A percentile compares a stretch with the other conserved stretches of the same genome.
These are phyloP conservation scores for Asteroscopus sphinx DNA, from an alignment of 2,888 invertebrate species.

Conservation along the genomic window DNA sequence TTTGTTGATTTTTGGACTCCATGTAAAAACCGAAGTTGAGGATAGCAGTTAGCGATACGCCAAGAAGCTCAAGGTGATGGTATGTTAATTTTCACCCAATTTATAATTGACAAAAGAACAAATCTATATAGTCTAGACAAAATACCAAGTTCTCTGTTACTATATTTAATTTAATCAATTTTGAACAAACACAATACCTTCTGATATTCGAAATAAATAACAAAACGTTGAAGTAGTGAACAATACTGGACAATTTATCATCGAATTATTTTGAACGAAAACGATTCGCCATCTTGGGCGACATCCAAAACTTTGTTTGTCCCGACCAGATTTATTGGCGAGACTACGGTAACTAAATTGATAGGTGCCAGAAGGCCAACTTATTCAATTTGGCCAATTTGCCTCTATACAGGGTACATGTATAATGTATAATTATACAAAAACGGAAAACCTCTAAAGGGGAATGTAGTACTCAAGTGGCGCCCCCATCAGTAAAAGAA, in stretches of 20 bases:
- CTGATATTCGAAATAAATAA: constrained; percentile 39
- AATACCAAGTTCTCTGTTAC: constrained; percentile 29
- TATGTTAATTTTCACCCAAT: background rate
- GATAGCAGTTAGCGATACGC: no score
- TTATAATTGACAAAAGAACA: constrained; percentile 11
- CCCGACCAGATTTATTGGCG: constrained; percentile 49
- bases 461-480: no score
- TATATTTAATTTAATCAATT: constrained; percentile 15
- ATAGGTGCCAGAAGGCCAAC: constrained; percentile 2
- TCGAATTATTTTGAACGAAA: constrained; percentile 50
- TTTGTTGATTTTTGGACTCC: no score
- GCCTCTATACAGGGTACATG: no score
- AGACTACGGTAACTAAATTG: constrained; percentile 8
- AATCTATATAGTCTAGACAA: constrained; percentile 18
- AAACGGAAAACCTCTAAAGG: no score
- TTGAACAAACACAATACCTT: constrained; percentile 29
- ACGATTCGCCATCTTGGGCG: constrained; percentile 51
- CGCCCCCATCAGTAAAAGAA: no score
- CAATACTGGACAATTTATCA: constrained; percentile 51
- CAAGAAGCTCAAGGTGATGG: no score
- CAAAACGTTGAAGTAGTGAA: constrained; percentile 33
- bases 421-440: no score
- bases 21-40: no score
- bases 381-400: constrained; percentile 3
- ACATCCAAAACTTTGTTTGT: constrained; percentile 58